Evolutionary conservation across 2,113 vertebrate species (phyloP).

Genomic region (Dipodomys spectabilis): DNA sequence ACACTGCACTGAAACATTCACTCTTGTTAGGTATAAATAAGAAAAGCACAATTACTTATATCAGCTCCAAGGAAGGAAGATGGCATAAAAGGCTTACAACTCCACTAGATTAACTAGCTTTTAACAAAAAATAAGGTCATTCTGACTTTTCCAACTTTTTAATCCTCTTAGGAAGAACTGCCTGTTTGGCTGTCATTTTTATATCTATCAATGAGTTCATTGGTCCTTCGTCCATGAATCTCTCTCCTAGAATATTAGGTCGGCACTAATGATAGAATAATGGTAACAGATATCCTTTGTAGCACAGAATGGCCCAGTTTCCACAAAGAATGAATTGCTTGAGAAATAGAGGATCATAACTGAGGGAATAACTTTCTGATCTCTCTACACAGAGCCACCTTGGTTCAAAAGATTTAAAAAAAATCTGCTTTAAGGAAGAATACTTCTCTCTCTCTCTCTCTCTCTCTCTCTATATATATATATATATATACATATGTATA

Average conservation of each 20-base stretch:
- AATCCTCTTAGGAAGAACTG: constrained; percentile 23
- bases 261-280: constrained; percentile 22
- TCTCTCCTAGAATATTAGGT: neutral
- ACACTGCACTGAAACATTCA: neutral
- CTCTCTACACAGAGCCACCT: neutral
- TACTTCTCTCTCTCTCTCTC: neutral
- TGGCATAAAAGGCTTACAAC: neutral
- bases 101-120: neutral
- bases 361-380: neutral
- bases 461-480: no score
- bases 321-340: neutral
- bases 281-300: neutral
- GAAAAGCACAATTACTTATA: neutral
- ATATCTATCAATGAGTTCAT: neutral
- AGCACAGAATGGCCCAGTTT: neutral
- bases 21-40: neutral
- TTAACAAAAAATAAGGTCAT: neutral
- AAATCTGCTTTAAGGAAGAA: neutral
- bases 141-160: constrained; percentile 28
- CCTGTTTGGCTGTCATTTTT: constrained; percentile 5
- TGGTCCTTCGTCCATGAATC: neutral
- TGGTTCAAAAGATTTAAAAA: neutral
- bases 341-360: neutral
- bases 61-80: neutral
- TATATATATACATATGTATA: no score